Evolutionary conservation across 1,140 invertebrate genomes (phyloP).

Genomic region (Bombus sibiricus): DNA sequence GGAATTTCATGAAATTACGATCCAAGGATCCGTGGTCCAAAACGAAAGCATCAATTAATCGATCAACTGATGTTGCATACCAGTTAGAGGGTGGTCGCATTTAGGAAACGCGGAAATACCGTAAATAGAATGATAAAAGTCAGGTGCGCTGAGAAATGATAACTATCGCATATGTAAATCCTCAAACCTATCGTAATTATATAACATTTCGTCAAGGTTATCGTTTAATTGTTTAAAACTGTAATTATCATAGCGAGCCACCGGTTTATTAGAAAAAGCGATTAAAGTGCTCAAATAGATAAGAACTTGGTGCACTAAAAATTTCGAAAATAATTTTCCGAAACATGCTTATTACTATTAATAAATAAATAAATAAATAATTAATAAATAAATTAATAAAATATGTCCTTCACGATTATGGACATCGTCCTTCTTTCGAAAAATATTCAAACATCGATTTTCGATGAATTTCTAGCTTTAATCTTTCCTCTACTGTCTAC

Average conservation of each 20-base stretch:
- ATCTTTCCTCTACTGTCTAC: neutral
- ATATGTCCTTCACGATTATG: no score
- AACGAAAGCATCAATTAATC: neutral
- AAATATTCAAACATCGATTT: neutral
- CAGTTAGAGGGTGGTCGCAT: neutral
- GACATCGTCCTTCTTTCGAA: no score
- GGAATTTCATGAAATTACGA: neutral
- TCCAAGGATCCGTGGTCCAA: neutral
- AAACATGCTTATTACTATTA: no score
- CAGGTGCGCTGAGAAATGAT: no score
- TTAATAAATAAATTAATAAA: no score
- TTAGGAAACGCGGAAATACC: neutral
- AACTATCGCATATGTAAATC: neutral
- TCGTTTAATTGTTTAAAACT: neutral
- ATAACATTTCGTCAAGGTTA: neutral
- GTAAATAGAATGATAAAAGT: neutral
- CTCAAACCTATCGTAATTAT: neutral
- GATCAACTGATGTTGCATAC: no score
- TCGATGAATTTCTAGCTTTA: neutral
- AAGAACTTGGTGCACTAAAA: neutral
- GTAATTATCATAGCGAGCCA: no score
- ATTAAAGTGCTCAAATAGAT: neutral
- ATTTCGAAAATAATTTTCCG: neutral
- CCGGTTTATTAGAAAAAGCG: no score
- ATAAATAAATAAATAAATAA: no score